Base-by-base conservation (phyloP, 2,113 vertebrate genomes). In the Hylia prasina region DNA sequence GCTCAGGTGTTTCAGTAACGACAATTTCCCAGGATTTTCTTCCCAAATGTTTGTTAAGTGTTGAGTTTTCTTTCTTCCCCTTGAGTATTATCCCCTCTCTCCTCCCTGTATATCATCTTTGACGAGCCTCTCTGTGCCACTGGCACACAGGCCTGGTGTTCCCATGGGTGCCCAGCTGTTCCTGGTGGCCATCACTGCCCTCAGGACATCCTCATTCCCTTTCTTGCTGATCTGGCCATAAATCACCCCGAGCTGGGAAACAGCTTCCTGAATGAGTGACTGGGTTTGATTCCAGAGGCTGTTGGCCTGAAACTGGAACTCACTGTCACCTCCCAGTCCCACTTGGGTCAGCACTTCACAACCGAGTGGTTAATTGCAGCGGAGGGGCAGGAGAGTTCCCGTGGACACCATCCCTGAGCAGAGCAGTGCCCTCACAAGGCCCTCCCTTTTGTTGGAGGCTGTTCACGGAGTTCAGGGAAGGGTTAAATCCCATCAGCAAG, bases 401-500 rank as follows among this genome's bases (percentile, higher is more conserved):
- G 0, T 39, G 65, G 40, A 31, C 66, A n/a, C 40, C n/a, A 12
- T 7, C 47, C 13, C 39, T 71, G 51, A 81, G 78, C 64, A 30
- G 44, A 89, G 42, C 20, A 10, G 3, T 18, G 57, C 71, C 70
- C 75, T 37, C 81, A 15, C 56, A 44, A 44, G 51, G 57, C 69
- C n/a, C 53, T 60, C 37, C 47, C 35, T 76, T 69, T 94, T 54
- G 51, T 58, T 56, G 30, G 82, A 64, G 89, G 66, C 82, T 87
- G 58, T 50, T 79, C 4, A 33, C 69, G 69, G 50, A 94, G 81
- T 70, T 82, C 8, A 69, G 90, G 91, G 61, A 96, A 94, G 94
- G 70, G 95, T 96, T 97, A 96, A 96, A 87, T 82, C 78, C 94
- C 69, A 25, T 60, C 47, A 79, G 60, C 79, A 22, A 88, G 92